Conservation (phyloP, 2,113 vertebrate species). For the Martes martes region DNA sequence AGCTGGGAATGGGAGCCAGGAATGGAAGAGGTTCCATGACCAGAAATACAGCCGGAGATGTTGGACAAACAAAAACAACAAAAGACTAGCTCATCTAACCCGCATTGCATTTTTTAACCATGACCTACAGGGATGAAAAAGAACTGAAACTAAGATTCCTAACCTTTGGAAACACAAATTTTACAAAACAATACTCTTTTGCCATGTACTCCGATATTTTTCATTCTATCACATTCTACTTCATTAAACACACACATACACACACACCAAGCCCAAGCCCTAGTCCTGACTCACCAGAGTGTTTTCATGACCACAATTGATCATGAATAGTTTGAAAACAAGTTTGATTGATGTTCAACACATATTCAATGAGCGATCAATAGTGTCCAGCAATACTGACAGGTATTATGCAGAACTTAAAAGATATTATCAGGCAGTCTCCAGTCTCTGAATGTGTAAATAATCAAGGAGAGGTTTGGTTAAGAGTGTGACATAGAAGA, state of each 20-base stretch:
- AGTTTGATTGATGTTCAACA: not conserved
- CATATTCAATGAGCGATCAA: not conserved
- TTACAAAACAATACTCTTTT: not conserved
- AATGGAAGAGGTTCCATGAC: not conserved
- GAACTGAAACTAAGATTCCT: not conserved
- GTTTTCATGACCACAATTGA: not conserved
- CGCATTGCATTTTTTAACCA: not conserved
- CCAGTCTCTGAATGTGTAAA: not conserved
- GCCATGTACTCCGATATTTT: not conserved
- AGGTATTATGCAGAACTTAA: slow-evolving; percentile 7
- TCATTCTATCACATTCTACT: not conserved
- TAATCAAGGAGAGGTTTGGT: not conserved
- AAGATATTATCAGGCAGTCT: not conserved
- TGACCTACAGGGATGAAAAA: not conserved
- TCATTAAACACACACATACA: not conserved
- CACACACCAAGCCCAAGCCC: not conserved
- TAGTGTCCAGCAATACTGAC: not conserved
- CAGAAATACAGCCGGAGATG: not conserved
- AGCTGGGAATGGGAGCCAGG: not conserved
- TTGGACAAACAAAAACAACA: not conserved
- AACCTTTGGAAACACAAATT: not conserved
- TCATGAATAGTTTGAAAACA: not conserved
- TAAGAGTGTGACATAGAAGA: not conserved
- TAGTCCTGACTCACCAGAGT: not conserved
- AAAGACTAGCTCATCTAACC: not conserved